phyloP scores from a whole-genome alignment of 1,140 invertebrate genomes.

The Monomorium pharaonis region DNA sequence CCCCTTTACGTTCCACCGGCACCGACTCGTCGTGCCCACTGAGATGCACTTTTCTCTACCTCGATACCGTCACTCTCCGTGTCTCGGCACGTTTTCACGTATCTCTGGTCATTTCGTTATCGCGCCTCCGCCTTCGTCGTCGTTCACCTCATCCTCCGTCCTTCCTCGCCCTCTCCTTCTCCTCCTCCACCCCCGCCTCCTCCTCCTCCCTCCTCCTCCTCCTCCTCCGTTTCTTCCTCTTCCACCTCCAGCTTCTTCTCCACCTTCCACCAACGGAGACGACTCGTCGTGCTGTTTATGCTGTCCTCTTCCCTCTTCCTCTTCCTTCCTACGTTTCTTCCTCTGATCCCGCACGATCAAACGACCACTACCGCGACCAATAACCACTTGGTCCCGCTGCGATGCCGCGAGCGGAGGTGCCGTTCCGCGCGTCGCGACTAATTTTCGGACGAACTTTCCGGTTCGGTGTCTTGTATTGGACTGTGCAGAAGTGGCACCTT shows the following conservation, averaged over 20 bases:
- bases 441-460: slow-evolving; percentile 82
- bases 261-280: slow-evolving; percentile 48
- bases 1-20: background rate
- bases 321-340: slow-evolving; percentile 10
- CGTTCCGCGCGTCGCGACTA: slow-evolving; percentile 45
- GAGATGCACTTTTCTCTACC: slow-evolving; percentile 57
- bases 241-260: slow-evolving; percentile 60
- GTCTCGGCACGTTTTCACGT: slow-evolving; percentile 72
- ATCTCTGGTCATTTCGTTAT: slow-evolving; percentile 75
- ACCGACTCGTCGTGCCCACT: background rate
- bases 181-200: slow-evolving; percentile 42
- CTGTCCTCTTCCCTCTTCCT: slow-evolving; percentile 57
- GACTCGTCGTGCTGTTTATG: slow-evolving; percentile 29
- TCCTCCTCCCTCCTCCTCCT: slow-evolving; percentile 38
- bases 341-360: slow-evolving; percentile 29
- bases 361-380: slow-evolving; percentile 21
- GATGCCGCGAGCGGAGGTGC: slow-evolving; percentile 27
- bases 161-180: slow-evolving; percentile 60
- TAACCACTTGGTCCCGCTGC: slow-evolving; percentile 31
- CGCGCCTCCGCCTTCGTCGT: slow-evolving; percentile 69
- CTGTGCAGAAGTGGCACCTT: slow-evolving; percentile 84
- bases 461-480: slow-evolving; percentile 85
- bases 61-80: slow-evolving; percentile 67
- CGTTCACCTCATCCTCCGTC: slow-evolving; percentile 58
- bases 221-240: slow-evolving; percentile 28